Conservation (phyloP, 2,888 invertebrate species). For the Laothoe populi region DNA sequence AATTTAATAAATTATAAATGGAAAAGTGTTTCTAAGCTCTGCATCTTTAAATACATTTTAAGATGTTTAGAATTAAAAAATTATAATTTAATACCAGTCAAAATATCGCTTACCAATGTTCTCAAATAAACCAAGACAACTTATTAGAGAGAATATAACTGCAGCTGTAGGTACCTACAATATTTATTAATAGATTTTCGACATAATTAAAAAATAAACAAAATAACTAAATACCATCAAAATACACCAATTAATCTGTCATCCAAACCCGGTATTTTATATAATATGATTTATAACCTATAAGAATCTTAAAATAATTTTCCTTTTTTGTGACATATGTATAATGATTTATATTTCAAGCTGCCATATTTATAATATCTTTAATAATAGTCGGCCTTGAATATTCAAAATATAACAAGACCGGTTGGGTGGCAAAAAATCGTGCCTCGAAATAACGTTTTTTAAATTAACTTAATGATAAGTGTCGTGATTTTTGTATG, state of each 20-base stretch:
- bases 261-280: not conserved
- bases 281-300: not conserved
- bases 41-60: too few species aligned
- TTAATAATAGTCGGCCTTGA: not conserved
- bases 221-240: not conserved
- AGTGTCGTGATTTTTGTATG: not conserved
- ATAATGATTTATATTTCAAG: slow-evolving; percentile 1
- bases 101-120: too few species aligned
- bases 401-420: not conserved
- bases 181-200: too few species aligned
- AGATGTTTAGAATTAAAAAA: too few species aligned
- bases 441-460: not conserved
- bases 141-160: too few species aligned
- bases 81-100: too few species aligned
- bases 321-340: not conserved
- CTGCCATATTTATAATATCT: not conserved
- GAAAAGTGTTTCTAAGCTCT: too few species aligned
- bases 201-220: too few species aligned
- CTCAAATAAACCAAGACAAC: too few species aligned
- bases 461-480: not conserved
- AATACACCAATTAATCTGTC: not conserved
- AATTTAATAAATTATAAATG: too few species aligned
- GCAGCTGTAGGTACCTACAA: too few species aligned
- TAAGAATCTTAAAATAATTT: not conserved
- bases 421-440: not conserved